Evolutionary conservation across 2,113 vertebrate genomes (phyloP).

Genomic region (Anolis sagrei): DNA sequence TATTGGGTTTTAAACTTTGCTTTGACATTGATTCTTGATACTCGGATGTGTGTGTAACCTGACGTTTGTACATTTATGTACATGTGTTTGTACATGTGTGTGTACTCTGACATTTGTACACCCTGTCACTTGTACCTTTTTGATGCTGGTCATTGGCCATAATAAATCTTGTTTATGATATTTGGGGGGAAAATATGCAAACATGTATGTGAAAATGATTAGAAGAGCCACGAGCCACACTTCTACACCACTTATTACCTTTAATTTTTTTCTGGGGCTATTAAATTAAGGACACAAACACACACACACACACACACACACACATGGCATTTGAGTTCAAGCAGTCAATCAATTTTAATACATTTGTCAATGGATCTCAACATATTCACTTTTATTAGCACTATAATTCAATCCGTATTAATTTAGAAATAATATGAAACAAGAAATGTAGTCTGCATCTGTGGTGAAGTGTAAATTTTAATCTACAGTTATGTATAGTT

Average conservation of each 20-base stretch:
- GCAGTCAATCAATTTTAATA: not conserved
- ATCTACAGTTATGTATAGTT: too few relatives aligned
- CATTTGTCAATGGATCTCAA: conserved; percentile 30
- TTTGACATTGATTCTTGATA: too few relatives aligned
- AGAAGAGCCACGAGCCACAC: not conserved
- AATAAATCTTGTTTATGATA: too few relatives aligned
- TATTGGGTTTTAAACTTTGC: too few relatives aligned
- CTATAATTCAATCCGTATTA: conserved; percentile 38
- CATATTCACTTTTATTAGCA: conserved; percentile 48
- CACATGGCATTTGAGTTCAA: conserved; percentile 44
- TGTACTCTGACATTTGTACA: too few relatives aligned
- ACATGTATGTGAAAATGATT: not conserved
- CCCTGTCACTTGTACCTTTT: too few relatives aligned
- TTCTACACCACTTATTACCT: not conserved
- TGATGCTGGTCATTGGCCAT: too few relatives aligned
- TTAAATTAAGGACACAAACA: not conserved
- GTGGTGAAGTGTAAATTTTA: too few relatives aligned
- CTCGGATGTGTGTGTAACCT: too few relatives aligned
- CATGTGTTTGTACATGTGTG: too few relatives aligned
- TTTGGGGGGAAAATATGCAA: too few relatives aligned
- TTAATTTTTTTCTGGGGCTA: not conserved
- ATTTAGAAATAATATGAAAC: conserved; percentile 48
- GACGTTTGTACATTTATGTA: too few relatives aligned
- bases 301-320: conserved; percentile 1
- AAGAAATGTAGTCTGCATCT: conserved; percentile 22